Conservation (phyloP, 2,888 invertebrate species). For the Heliconius charithonia region DNA sequence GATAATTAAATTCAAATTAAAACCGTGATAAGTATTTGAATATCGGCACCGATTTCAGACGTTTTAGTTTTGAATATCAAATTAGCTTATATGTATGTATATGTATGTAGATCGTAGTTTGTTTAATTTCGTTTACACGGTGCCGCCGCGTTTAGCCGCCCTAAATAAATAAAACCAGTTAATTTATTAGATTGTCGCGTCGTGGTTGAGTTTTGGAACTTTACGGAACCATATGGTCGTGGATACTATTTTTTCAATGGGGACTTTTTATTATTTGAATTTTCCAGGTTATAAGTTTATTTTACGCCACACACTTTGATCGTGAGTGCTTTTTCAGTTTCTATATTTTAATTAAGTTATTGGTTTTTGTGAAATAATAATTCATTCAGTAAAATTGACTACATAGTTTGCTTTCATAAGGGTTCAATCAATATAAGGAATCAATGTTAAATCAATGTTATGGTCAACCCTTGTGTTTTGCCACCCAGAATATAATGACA, state of each 20-base stretch:
- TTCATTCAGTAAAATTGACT: no score
- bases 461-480: no score
- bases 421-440: no score
- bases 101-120: slow-evolving; percentile 27
- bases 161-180: slow-evolving; percentile 26
- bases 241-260: neutral
- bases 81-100: slow-evolving; percentile 30
- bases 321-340: no score
- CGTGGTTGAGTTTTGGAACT: neutral
- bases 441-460: no score
- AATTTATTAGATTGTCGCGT: neutral
- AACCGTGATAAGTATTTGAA: slow-evolving; percentile 4
- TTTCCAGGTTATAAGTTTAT: neutral
- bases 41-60: neutral
- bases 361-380: no score
- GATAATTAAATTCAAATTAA: slow-evolving; percentile 27
- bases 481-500: neutral
- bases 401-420: no score
- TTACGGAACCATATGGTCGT: neutral
- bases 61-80: slow-evolving; percentile 22
- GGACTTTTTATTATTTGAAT: neutral
- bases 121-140: slow-evolving; percentile 35
- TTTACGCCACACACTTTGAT: no score
- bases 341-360: no score
- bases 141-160: slow-evolving; percentile 28